These are phyloP conservation scores for Silurus lanzhouensis DNA, from an alignment of 2,797 vertebrate species.

Conservation along the genomic window DNA sequence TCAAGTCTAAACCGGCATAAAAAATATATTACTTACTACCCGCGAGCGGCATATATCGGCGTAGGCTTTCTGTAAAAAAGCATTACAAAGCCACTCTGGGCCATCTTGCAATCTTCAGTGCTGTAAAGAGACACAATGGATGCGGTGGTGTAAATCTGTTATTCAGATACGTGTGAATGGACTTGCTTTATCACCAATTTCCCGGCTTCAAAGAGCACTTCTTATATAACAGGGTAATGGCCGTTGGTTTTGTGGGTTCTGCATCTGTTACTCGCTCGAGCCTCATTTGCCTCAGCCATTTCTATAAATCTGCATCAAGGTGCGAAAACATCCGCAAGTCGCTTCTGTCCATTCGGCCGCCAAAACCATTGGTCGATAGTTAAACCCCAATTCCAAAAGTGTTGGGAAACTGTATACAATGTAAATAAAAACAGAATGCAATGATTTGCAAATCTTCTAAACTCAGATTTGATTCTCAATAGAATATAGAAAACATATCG, in stretches of 20 bases:
- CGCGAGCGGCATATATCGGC: not conserved
- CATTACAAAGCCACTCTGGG: not conserved
- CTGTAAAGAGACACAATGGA: slow-evolving; percentile 43
- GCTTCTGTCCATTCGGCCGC: not conserved
- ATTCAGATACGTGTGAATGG: slow-evolving; percentile 50
- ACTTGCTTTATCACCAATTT: slow-evolving; percentile 54
- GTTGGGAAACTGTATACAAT: too few relatives aligned
- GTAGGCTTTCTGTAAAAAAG: not conserved
- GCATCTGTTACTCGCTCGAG: not conserved
- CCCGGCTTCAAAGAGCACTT: slow-evolving; percentile 49
- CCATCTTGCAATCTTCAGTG: slow-evolving; percentile 34
- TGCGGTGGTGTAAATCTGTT: slow-evolving; percentile 48
- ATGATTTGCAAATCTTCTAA: too few relatives aligned
- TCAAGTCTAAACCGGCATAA: slow-evolving; percentile 38
- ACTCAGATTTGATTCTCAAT: too few relatives aligned
- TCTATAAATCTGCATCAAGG: not conserved
- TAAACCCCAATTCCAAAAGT: too few relatives aligned
- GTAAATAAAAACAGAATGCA: too few relatives aligned
- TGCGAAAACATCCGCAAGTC: not conserved
- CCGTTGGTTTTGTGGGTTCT: slow-evolving; percentile 17
- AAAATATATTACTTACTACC: slow-evolving; percentile 22
- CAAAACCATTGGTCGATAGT: not conserved
- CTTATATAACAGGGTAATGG: slow-evolving; percentile 41
- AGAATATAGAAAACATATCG: too few relatives aligned
- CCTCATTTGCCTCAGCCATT: not conserved